A percentile compares a stretch with the other conserved stretches of the same genome.
Evolutionary conservation across 2,888 invertebrate genomes (phyloP).

Genomic region (Lithosia quadra): DNA sequence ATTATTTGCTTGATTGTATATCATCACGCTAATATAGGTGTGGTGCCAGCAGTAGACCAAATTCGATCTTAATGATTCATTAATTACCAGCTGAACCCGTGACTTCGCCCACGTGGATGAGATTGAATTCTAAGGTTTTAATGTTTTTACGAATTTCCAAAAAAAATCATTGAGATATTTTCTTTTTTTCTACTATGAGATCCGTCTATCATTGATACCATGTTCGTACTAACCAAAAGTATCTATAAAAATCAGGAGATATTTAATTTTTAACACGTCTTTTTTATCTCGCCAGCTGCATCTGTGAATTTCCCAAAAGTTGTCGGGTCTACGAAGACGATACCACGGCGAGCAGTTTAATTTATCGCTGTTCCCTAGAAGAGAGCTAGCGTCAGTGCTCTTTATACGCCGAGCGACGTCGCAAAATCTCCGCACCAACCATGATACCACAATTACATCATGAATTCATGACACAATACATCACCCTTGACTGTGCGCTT

Average conservation of each 20-base stretch:
- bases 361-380: constrained; percentile 53
- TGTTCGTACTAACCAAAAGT: too few species aligned
- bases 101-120: too few species aligned
- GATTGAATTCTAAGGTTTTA: too few species aligned
- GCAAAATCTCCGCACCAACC: constrained; percentile 35
- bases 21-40: too few species aligned
- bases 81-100: too few species aligned
- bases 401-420: constrained; percentile 1
- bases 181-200: too few species aligned
- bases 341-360: constrained; percentile 21
- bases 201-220: too few species aligned
- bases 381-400: constrained; percentile 45
- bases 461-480: neutral
- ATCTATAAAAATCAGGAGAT: neutral
- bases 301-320: constrained; percentile 42
- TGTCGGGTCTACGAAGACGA: constrained; percentile 58
- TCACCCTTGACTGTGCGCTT: neutral
- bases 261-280: neutral
- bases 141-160: too few species aligned
- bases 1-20: too few species aligned
- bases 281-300: constrained; percentile 60
- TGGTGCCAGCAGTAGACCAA: too few species aligned
- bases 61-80: too few species aligned
- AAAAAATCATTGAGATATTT: too few species aligned
- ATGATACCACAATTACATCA: constrained; percentile 3